Base-by-base conservation (phyloP, 2,797 vertebrate genomes). In the Amazona ochrocephala region DNA sequence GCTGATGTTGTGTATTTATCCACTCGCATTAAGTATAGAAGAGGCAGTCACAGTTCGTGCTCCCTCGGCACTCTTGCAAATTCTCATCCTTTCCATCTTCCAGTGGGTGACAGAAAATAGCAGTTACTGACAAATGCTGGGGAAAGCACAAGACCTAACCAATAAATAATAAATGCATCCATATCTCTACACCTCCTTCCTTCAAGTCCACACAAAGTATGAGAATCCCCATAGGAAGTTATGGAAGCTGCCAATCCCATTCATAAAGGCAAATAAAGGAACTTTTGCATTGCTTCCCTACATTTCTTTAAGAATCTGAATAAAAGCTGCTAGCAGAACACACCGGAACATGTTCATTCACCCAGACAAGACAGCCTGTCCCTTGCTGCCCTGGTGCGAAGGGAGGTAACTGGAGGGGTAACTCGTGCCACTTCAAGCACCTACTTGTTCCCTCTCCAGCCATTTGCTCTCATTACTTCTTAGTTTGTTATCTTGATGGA, bases 91-190 rank as follows among this genome's bases (percentile, higher is more conserved):
- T 95, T 97, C 95, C 86, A 94, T 96, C 91, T 97, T 96, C 47
- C 81, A 93, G 86, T 39, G 39, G 79, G 83, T 96, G 96, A 97
- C 93, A 97, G 92, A 96, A 97, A 94, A 87, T 73, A 91, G 87
- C 80, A 94, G 88, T 87, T 93, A 89, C 87, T 95, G 94, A 97
- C 70, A 97, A 97, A 97, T 92, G 78, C 90, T 93, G 68, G 51
- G 86, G 44, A 87, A 96, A 95, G 77, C 89, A 96, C 77, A 90
- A 89, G 94, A 96, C 75, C 87, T 91, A 90, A 94, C 89, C 84
- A 94, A 97, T 96, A 97, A 97, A 97, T 97, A 96, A 95, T 89
- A 97, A 84, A 95, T 83, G 72, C 67, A 78, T 95, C 37, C 75
- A 39, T 92, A 87, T 89, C 71, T 95, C 66, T 85, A 72, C 66